phyloP scores from a whole-genome alignment of 1,140 invertebrate genomes.

The Fragariocoptes setiger region DNA sequence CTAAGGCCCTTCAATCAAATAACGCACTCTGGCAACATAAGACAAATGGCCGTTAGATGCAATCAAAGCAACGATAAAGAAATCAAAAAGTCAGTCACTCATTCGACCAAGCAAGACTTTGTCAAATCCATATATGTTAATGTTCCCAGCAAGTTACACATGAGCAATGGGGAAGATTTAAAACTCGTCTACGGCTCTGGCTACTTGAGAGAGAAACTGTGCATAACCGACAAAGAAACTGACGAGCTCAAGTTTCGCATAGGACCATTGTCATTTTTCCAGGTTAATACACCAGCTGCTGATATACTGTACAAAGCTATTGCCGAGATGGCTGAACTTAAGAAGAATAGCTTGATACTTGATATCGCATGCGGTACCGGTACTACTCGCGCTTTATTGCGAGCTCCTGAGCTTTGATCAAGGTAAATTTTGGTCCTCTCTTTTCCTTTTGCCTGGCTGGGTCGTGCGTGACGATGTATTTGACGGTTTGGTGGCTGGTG shows the following conservation, averaged over 20 bases:
- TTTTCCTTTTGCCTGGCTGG: background rate
- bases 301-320: conserved; percentile 54
- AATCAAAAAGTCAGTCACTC: conserved; percentile 3
- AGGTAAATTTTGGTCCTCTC: background rate
- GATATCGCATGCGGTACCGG: conserved; percentile 95
- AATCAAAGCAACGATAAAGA: too few species aligned
- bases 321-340: conserved; percentile 34
- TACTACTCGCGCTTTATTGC: conserved; percentile 49
- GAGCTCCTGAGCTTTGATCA: background rate
- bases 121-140: conserved; percentile 62
- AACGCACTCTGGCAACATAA: conserved; percentile 53
- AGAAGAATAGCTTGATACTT: conserved; percentile 34
- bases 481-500: background rate
- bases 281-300: conserved; percentile 50
- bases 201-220: conserved; percentile 5
- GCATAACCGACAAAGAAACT: conserved; percentile 8
- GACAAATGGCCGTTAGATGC: too few species aligned
- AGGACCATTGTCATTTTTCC: conserved; percentile 65
- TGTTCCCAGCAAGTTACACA: conserved; percentile 13
- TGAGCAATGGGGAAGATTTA: background rate
- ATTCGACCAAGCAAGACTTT: conserved; percentile 14
- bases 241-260: conserved; percentile 48
- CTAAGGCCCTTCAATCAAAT: conserved; percentile 67
- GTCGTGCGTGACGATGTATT: background rate
- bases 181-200: conserved; percentile 4